Percentiles rank a stretch among this genome's conserved stretches.
phyloP scores from a whole-genome alignment of 2,113 vertebrate genomes.

The Gymnobelideus leadbeateri region DNA sequence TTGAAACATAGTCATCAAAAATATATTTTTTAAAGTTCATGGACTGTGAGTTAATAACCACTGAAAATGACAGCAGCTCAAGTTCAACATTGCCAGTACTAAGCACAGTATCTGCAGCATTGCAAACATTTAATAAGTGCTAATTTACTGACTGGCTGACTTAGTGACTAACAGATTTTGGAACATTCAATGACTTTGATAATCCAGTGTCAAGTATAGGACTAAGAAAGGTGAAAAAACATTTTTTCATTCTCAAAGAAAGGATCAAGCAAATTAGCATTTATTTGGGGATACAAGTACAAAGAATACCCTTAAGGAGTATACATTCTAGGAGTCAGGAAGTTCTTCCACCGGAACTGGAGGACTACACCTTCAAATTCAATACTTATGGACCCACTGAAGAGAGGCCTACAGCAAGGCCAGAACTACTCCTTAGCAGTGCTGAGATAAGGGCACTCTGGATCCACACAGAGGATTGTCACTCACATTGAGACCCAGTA shows the following conservation, averaged over 20 bases:
- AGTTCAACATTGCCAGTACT: neutral
- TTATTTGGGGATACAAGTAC: neutral
- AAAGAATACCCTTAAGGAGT: neutral
- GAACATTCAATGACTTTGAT: neutral
- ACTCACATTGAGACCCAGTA: neutral
- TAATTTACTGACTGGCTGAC: neutral
- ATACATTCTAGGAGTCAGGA: neutral
- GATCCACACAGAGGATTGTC: neutral
- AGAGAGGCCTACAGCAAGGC: neutral
- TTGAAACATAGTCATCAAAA: neutral
- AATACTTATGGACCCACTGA: neutral
- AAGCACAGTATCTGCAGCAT: too few species aligned
- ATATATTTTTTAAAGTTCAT: neutral
- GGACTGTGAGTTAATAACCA: neutral
- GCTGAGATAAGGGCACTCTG: neutral
- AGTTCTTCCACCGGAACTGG: neutral
- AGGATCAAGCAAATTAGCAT: neutral
- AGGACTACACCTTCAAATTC: neutral
- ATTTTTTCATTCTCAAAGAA: neutral
- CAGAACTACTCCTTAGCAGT: neutral
- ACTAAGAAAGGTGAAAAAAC: neutral
- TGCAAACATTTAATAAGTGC: neutral
- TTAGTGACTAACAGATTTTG: neutral
- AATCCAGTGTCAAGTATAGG: neutral
- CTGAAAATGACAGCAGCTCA: neutral